Evolutionary conservation across 2,888 invertebrate species (phyloP).

Genomic region (Pelosia muscerda): DNA sequence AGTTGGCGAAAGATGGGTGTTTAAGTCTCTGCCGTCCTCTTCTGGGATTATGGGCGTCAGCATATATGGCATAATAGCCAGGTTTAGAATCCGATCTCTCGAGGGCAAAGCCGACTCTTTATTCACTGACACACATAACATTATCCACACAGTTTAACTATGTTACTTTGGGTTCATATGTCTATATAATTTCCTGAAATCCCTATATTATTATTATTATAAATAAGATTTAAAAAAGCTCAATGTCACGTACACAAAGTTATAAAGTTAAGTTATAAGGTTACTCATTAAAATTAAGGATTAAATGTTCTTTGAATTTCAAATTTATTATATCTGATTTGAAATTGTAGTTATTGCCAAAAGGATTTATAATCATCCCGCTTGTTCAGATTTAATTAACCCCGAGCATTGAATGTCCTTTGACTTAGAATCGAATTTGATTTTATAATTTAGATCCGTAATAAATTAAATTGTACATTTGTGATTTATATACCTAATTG

Average conservation of each 20-base stretch:
- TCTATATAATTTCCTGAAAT: too few species aligned
- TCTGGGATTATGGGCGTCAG: too few species aligned
- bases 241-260: background rate
- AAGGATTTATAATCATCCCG: background rate
- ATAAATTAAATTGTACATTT: background rate
- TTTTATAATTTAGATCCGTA: background rate
- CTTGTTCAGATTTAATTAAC: conserved; percentile 5
- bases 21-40: too few species aligned
- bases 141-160: too few species aligned
- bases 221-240: too few species aligned
- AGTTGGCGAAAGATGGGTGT: too few species aligned
- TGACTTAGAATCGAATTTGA: background rate
- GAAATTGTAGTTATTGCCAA: background rate
- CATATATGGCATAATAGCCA: too few species aligned
- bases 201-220: too few species aligned
- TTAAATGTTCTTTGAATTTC: conserved; percentile 2
- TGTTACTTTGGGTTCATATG: too few species aligned
- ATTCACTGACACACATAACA: too few species aligned
- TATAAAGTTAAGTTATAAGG: background rate
- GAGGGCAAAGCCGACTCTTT: too few species aligned
- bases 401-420: background rate
- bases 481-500: background rate
- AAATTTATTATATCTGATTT: conserved; percentile 1
- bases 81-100: too few species aligned
- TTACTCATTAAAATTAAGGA: background rate